These are phyloP conservation scores for Dermochelys coriacea DNA, from an alignment of 2,797 vertebrate genomes.

Conservation along the genomic window DNA sequence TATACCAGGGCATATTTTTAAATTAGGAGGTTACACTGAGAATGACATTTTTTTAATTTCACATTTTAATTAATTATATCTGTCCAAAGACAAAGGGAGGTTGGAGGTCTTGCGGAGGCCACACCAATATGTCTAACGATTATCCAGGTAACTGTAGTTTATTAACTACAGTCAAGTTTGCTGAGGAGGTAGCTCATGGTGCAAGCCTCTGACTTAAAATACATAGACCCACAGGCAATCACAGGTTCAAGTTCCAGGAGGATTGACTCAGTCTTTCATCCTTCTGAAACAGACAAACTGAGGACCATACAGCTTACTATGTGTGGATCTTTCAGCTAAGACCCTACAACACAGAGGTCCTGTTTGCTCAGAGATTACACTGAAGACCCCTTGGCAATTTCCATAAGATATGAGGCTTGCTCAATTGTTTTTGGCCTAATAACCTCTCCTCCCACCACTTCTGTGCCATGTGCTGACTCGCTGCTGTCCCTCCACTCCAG, in stretches of 20 bases:
- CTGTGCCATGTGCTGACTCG: neutral
- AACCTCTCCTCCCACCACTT: neutral
- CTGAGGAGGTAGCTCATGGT: neutral
- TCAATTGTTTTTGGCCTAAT: neutral
- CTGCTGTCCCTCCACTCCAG: neutral
- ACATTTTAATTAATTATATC: neutral
- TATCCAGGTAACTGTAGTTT: fast-evolving
- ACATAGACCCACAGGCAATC: neutral
- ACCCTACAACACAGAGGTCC: neutral
- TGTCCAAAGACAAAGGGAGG: neutral
- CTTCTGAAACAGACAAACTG: neutral
- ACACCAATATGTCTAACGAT: neutral
- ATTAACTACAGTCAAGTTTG: neutral
- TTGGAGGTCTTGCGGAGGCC: neutral
- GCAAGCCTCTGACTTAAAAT: neutral
- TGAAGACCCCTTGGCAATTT: neutral
- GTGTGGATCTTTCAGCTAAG: fast-evolving
- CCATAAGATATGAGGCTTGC: neutral
- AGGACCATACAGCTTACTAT: too few relatives aligned
- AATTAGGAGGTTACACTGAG: neutral
- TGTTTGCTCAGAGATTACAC: fast-evolving
- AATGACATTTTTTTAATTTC: neutral
- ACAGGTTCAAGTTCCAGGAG: neutral
- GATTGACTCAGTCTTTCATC: neutral
- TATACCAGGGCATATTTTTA: neutral